A percentile compares a stretch with the other conserved stretches of the same genome.
Conservation (phyloP, 2,888 invertebrate genomes). For the Diachrysia chrysitis region DNA sequence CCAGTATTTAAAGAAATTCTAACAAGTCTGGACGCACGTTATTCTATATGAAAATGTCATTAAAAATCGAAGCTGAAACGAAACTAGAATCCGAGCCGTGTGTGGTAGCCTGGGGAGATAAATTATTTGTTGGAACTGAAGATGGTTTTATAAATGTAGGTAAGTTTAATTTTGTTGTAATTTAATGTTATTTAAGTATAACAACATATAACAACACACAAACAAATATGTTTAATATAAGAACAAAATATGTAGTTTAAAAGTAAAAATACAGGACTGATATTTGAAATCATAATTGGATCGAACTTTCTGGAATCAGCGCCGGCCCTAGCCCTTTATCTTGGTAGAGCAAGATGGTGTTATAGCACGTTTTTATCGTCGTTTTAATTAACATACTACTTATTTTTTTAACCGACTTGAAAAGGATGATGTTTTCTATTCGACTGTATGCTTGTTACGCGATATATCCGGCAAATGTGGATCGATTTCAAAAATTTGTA, state of each 20-base stretch:
- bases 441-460: too few relatives aligned
- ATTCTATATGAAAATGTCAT: constrained; percentile 68
- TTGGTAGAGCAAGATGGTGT: not conserved
- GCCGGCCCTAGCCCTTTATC: not conserved
- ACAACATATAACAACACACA: too few relatives aligned
- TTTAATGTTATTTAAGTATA: not conserved
- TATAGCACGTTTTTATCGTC: too few relatives aligned
- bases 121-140: constrained; percentile 79
- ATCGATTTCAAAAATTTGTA: too few relatives aligned
- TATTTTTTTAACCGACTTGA: too few relatives aligned
- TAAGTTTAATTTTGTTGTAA: constrained; percentile 28
- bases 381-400: too few relatives aligned
- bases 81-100: constrained; percentile 80
- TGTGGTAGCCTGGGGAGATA: constrained; percentile 77
- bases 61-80: constrained; percentile 74
- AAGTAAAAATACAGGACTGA: too few relatives aligned
- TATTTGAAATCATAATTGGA: not conserved
- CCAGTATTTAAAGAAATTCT: constrained; percentile 64
- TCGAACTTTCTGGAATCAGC: not conserved
- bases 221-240: too few relatives aligned
- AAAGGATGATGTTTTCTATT: too few relatives aligned
- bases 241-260: too few relatives aligned
- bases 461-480: too few relatives aligned
- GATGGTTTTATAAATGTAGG: constrained; percentile 81
- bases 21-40: constrained; percentile 51